Evolutionary conservation across 2,113 vertebrate genomes (phyloP).

Genomic region (Equus quagga): DNA sequence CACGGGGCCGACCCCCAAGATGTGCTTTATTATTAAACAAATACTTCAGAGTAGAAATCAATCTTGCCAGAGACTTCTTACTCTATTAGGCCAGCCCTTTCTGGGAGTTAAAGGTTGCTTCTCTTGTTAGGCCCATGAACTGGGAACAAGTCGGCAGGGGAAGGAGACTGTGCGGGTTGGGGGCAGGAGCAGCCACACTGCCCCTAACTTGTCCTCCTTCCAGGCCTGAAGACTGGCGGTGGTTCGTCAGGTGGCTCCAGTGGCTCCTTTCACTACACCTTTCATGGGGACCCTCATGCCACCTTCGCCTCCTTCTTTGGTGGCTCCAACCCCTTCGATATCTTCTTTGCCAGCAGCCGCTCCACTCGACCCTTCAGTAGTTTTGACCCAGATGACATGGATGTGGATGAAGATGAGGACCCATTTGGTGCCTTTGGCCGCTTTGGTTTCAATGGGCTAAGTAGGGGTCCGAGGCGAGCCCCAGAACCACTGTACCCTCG

Average conservation of each 20-base stretch:
- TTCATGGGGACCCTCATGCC: conserved; percentile 98
- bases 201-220: conserved; percentile 70
- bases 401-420: conserved; percentile 94
- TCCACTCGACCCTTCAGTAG: conserved; percentile 92
- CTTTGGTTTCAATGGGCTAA: conserved; percentile 95
- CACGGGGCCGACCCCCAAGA: not conserved
- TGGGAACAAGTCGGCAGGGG: not conserved
- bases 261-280: conserved; percentile 98
- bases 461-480: conserved; percentile 93
- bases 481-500: conserved; percentile 92
- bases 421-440: conserved; percentile 95
- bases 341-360: conserved; percentile 97
- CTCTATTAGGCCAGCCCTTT: not conserved
- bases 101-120: not conserved
- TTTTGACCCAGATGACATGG: conserved; percentile 93
- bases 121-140: conserved; percentile 10
- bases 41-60: conserved; percentile 28
- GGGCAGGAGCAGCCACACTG: conserved; percentile 30
- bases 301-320: conserved; percentile 99
- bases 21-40: conserved; percentile 1
- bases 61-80: conserved; percentile 20
- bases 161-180: not conserved
- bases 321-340: conserved; percentile 98
- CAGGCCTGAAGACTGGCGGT: conserved; percentile 96
- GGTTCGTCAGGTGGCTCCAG: conserved; percentile 94